Evolutionary conservation across 2,797 vertebrate genomes (phyloP), one percentile per base, ranked within the genome.

Genomic region (Carcharodon carcharias): DNA sequence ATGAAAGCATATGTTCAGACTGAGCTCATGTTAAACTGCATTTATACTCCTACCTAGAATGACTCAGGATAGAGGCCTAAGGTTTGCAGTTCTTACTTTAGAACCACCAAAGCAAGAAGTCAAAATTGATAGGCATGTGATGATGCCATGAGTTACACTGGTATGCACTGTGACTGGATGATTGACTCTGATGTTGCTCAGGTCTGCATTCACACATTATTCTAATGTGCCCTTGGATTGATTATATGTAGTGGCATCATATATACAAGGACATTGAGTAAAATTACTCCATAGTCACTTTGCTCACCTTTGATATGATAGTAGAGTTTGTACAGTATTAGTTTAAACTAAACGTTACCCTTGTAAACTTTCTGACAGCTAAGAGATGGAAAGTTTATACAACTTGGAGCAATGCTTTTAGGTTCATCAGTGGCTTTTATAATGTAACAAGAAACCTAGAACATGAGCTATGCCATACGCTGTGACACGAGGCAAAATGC

Each of bases 271-370:
- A 77, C 69, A 95, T 95, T 95, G 77, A 77, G 94, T 77, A 77
- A 95, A 95, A 95, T 95, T 95, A 95, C 50, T 95, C 94, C 31
- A 73, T 54, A 77, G 94, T 95, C 94, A 95, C 94, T 95, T 95
- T 95, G 69, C 50, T 95, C 94, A 95, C 94, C 94, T 95, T 95
- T 95, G 94, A 95, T 77, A 95, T 95, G 31, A 56, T 95, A 77
- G 77, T 95, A 77, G 94, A 95, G 50, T 95, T 95, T 95, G 92
- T 69, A 95, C n/a, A 95, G 92, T 69, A 50, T 69, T 40, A 95
- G 95, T 95, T 95, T 28, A 69, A 95, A 69, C 92, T 95, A 95
- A 95, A 50, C 23, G 40, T 95, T 95, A 94, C 40, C 63, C 92
- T 45, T 67, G 92, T 67, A 95, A 95, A 50, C 63, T 69, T 95